A percentile compares a stretch with the other conserved stretches of the same genome.
Evolutionary conservation across 2,888 invertebrate species (phyloP).

Genomic region (Ctena decussata): DNA sequence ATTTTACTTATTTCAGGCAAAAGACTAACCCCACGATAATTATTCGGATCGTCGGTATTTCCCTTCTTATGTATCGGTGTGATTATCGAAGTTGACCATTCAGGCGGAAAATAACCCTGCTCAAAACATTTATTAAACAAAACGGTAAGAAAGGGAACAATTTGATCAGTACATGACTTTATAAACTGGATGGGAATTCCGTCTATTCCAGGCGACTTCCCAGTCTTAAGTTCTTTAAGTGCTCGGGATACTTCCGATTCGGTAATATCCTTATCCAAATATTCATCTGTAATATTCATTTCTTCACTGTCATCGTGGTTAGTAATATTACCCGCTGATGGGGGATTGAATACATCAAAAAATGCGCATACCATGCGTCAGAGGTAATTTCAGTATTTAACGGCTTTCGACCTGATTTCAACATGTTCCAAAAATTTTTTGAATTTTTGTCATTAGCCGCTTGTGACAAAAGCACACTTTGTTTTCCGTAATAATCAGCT

Average conservation of each 20-base stretch:
- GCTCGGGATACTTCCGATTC: neutral
- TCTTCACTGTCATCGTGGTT: neutral
- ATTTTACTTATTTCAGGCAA: neutral
- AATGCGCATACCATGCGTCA: neutral
- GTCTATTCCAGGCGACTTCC: neutral
- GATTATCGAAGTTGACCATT: neutral
- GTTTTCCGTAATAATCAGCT: neutral
- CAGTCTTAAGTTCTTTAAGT: neutral
- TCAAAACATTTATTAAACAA: neutral
- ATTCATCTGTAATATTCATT: neutral
- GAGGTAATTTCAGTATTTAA: neutral
- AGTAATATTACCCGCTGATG: neutral
- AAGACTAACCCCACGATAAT: neutral
- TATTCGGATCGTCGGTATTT: neutral
- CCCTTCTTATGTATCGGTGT: neutral
- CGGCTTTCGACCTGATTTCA: neutral
- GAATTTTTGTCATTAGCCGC: neutral
- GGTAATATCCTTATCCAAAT: neutral
- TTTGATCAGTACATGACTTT: neutral
- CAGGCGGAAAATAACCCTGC: neutral
- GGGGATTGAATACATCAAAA: neutral
- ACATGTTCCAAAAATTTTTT: neutral
- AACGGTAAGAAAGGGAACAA: neutral
- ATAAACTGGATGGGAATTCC: neutral
- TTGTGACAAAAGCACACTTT: neutral